Evolutionary conservation across 1,140 invertebrate genomes (phyloP).

Genomic region (Pygmarrhopalites habei): DNA sequence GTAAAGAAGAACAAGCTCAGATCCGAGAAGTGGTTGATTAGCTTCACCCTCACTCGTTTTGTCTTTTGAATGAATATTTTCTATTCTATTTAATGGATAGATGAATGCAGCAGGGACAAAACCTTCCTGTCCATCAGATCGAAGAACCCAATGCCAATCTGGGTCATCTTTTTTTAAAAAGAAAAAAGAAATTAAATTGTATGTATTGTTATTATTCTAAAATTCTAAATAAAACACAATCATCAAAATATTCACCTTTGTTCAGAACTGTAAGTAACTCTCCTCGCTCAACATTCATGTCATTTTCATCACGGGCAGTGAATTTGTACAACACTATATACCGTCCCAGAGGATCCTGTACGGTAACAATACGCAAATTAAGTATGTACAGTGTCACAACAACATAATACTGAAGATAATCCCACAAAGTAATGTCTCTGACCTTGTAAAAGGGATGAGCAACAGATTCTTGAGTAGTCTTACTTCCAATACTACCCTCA

Average conservation of each 20-base stretch:
- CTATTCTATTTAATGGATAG: constrained; percentile 76
- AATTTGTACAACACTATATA: constrained; percentile 91
- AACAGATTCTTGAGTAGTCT: not conserved
- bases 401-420: not conserved
- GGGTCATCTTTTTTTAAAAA: too few relatives aligned
- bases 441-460: constrained; percentile 77
- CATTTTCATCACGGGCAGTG: constrained; percentile 85
- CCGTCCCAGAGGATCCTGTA: constrained; percentile 66
- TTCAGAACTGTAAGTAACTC: constrained; percentile 92
- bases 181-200: too few relatives aligned
- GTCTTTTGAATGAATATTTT: constrained; percentile 61
- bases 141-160: constrained; percentile 91
- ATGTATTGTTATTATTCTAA: too few relatives aligned
- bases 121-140: constrained; percentile 85
- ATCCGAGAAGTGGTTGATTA: constrained; percentile 49
- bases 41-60: constrained; percentile 8
- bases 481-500: not conserved
- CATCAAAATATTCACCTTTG: too few relatives aligned
- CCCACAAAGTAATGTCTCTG: too few relatives aligned
- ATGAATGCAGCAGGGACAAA: constrained; percentile 93
- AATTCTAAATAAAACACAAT: too few relatives aligned
- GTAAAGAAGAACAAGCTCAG: constrained; percentile 86
- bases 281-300: constrained; percentile 83
- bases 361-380: too few relatives aligned
- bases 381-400: not conserved